Evolutionary conservation across 2,888 invertebrate genomes (phyloP).

Genomic region (Rhagonycha fulva): DNA sequence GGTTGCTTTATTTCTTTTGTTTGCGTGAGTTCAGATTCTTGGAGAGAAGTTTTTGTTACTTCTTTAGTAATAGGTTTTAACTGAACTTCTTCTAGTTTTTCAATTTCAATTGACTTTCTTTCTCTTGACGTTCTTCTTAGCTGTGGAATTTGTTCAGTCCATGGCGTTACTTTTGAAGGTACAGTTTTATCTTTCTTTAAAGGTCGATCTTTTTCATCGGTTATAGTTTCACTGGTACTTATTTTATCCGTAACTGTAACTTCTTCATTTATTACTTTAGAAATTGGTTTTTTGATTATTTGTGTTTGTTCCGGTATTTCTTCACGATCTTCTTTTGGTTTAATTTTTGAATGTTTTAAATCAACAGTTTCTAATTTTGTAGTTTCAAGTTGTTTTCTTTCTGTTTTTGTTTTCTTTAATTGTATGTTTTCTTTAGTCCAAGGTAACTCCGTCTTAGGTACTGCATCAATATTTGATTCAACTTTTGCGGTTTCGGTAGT

Average conservation of each 20-base stretch:
- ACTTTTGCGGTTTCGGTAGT: neutral
- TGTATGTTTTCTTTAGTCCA: slow-evolving; percentile 66
- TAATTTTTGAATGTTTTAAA: slow-evolving; percentile 56
- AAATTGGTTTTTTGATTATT: neutral
- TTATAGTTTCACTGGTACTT: neutral
- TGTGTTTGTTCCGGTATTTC: slow-evolving; percentile 41
- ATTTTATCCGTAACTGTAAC: neutral
- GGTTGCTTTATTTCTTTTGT: slow-evolving; percentile 39
- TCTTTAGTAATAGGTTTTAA: slow-evolving; percentile 19
- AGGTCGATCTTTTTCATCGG: slow-evolving; percentile 35
- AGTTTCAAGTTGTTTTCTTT: slow-evolving; percentile 59
- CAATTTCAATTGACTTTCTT: slow-evolving; percentile 50
- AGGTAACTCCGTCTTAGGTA: slow-evolving; percentile 45
- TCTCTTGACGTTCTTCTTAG: slow-evolving; percentile 54
- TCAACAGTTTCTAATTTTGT: slow-evolving; percentile 57
- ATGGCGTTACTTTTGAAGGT: slow-evolving; percentile 46
- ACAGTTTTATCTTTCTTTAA: neutral
- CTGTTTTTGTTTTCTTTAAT: slow-evolving; percentile 53
- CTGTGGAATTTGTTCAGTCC: slow-evolving; percentile 65
- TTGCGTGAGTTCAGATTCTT: neutral
- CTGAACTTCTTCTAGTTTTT: slow-evolving; percentile 35
- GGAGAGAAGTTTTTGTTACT: slow-evolving; percentile 34
- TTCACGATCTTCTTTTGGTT: neutral
- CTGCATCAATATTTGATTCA: slow-evolving; percentile 50
- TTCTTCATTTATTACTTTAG: neutral